Evolutionary conservation across 30 jellyfish, hydroid and myxozoan species (phyloP).

Genomic region (Hydra vulgaris): DNA sequence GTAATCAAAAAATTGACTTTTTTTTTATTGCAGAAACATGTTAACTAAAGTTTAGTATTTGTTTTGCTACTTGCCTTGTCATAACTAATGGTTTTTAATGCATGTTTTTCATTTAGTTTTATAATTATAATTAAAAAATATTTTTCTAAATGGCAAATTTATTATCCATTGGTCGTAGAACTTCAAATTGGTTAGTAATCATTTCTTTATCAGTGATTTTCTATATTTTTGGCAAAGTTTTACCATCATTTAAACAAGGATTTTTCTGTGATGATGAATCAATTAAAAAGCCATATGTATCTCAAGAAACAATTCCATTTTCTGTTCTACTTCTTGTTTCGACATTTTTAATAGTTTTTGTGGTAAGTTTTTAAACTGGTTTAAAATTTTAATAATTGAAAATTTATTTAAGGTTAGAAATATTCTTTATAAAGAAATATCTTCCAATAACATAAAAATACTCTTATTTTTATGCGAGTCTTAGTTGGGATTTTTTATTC

Average conservation of each 20-base stretch:
- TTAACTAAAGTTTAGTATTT: too few species aligned
- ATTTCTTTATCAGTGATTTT: slow-evolving; percentile 10
- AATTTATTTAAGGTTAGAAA: neutral
- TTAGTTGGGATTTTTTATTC: too few species aligned
- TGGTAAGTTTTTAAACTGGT: slow-evolving; percentile 14
- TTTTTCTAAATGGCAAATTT: neutral
- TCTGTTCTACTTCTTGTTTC: slow-evolving; percentile 46
- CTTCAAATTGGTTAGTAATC: neutral
- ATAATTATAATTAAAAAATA: too few species aligned
- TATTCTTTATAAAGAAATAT: too few species aligned
- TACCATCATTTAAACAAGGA: slow-evolving; percentile 45
- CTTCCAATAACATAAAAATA: too few species aligned
- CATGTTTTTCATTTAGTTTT: neutral
- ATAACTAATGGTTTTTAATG: neutral
- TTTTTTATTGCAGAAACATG: too few species aligned
- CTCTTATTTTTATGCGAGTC: too few species aligned
- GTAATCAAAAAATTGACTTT: too few species aligned
- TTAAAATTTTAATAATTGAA: neutral
- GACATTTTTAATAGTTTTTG: neutral
- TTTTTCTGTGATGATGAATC: slow-evolving; percentile 87
- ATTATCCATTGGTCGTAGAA: neutral
- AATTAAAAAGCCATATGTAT: slow-evolving; percentile 58
- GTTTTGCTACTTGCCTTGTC: too few species aligned
- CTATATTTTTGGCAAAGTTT: neutral
- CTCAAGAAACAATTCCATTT: slow-evolving; percentile 48